Percentiles rank a stretch among this genome's conserved stretches.
These are phyloP conservation scores for Nothobranchius furzeri DNA, from an alignment of 2,113 vertebrate species.

Conservation along the genomic window DNA sequence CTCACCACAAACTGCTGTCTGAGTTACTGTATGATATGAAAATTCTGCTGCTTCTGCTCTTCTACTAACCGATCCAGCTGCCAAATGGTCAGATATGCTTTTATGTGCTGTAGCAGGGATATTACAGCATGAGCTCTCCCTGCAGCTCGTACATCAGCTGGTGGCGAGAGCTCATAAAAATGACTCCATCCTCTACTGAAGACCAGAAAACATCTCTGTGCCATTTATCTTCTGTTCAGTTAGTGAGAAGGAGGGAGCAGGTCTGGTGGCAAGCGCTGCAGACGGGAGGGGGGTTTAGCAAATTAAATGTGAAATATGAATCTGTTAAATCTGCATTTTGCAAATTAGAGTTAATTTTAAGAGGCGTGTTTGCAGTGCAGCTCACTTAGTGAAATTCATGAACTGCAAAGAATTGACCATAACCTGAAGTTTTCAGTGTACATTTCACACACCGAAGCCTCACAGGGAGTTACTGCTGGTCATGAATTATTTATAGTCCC, in stretches of 20 bases:
- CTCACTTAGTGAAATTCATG: slow-evolving; percentile 2
- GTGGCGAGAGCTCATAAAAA: slow-evolving; percentile 48
- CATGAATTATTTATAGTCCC: slow-evolving; percentile 60
- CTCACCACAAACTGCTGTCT: slow-evolving; percentile 26
- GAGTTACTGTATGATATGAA: slow-evolving; percentile 46
- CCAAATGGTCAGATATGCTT: slow-evolving; percentile 55
- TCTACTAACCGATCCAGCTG: slow-evolving; percentile 28
- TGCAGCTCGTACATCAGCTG: slow-evolving; percentile 51
- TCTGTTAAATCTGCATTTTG: not conserved
- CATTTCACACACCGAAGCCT: slow-evolving; percentile 39
- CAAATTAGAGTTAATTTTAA: not conserved
- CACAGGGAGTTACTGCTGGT: slow-evolving; percentile 38
- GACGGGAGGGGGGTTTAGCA: not conserved
- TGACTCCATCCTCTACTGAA: slow-evolving; percentile 27
- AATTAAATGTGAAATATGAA: not conserved
- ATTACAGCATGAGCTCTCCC: slow-evolving; percentile 25
- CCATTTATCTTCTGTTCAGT: slow-evolving; percentile 14
- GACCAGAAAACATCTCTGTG: slow-evolving; percentile 16
- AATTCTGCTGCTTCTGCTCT: slow-evolving; percentile 51
- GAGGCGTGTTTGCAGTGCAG: slow-evolving; percentile 7
- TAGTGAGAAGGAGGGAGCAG: slow-evolving; percentile 6
- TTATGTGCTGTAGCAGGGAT: slow-evolving; percentile 45
- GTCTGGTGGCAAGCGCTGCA: slow-evolving; percentile 1
- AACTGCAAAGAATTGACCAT: slow-evolving; percentile 5
- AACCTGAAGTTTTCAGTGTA: slow-evolving; percentile 46